Percentiles rank a stretch among this genome's conserved stretches.
These are phyloP conservation scores for Sebastes variabilis DNA, from an alignment of 2,797 vertebrate species.

Conservation along the genomic window DNA sequence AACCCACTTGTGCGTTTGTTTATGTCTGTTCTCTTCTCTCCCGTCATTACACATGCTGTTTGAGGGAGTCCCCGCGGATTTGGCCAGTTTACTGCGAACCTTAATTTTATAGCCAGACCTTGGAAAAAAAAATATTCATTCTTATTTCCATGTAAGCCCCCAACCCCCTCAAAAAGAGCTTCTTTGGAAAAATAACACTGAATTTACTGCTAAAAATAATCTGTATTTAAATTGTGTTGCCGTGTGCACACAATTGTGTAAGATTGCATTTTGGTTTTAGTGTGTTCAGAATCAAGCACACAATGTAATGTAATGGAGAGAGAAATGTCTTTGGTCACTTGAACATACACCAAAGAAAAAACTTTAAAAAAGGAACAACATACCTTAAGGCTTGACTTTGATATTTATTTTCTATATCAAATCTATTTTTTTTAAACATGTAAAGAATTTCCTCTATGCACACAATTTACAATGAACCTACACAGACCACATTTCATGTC, in stretches of 20 bases:
- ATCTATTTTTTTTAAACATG: neutral
- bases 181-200: neutral
- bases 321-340: neutral
- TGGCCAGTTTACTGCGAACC: slow-evolving; percentile 84
- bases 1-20: slow-evolving; percentile 88
- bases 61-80: slow-evolving; percentile 87
- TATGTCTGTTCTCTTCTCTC: slow-evolving; percentile 88
- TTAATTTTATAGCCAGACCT: slow-evolving; percentile 83
- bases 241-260: neutral
- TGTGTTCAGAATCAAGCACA: neutral
- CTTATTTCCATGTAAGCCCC: neutral
- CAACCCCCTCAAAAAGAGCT: neutral
- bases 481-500: neutral
- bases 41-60: slow-evolving; percentile 91
- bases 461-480: neutral
- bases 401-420: neutral
- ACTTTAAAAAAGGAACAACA: neutral
- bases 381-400: neutral
- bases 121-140: slow-evolving; percentile 36
- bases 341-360: neutral
- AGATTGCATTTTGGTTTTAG: neutral
- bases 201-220: slow-evolving; percentile 4
- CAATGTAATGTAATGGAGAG: neutral
- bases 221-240: neutral
- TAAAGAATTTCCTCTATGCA: neutral